These are phyloP conservation scores for Oryzias javanicus DNA, from an alignment of 2,113 vertebrate genomes.

Conservation along the genomic window DNA sequence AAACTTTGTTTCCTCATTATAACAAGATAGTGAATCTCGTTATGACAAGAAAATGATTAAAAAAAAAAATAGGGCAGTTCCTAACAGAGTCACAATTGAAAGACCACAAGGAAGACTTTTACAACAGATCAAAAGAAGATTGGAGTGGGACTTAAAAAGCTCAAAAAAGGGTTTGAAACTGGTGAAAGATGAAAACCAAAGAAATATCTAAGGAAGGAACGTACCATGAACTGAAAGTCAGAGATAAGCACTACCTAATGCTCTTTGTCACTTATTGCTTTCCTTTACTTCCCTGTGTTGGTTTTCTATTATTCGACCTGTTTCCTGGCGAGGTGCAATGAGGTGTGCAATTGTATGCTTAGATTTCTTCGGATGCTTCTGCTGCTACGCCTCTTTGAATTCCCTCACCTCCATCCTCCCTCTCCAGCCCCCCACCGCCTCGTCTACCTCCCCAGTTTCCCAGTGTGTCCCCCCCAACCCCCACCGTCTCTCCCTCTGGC, in stretches of 20 bases:
- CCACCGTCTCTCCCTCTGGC: conserved; percentile 50
- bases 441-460: conserved; percentile 26
- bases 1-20: too few relatives aligned
- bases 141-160: too few relatives aligned
- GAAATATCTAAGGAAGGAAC: conserved; percentile 5
- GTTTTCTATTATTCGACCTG: not conserved
- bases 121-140: too few relatives aligned
- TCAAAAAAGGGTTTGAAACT: conserved; percentile 9
- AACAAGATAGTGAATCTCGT: too few relatives aligned
- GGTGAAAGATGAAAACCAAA: not conserved
- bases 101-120: too few relatives aligned
- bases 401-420: conserved; percentile 12
- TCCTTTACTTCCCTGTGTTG: not conserved
- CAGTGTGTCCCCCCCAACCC: conserved; percentile 11
- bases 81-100: too few relatives aligned
- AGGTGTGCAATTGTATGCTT: conserved; percentile 3
- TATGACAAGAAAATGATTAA: too few relatives aligned
- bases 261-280: conserved; percentile 24
- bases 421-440: conserved; percentile 27
- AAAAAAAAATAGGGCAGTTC: too few relatives aligned
- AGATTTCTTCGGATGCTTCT: conserved; percentile 10
- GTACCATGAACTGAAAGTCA: not conserved
- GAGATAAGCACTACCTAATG: not conserved
- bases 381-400: conserved; percentile 1
- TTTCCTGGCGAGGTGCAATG: not conserved